phyloP scores from a whole-genome alignment of 2,113 vertebrate species.

The Muntiacus reevesi region DNA sequence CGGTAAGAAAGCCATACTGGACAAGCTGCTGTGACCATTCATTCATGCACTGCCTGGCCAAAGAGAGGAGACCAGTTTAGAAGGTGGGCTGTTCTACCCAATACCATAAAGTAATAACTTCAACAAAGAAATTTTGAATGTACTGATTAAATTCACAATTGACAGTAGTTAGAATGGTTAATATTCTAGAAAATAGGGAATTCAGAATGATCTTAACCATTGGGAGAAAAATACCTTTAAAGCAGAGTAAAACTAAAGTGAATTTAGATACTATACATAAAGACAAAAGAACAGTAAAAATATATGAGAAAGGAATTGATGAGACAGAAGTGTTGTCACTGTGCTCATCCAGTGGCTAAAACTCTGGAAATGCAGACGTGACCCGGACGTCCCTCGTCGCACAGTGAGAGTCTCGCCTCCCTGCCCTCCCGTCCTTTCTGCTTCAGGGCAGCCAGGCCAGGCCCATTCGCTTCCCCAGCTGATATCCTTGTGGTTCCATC shows the following conservation, averaged over 20 bases:
- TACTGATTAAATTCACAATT: not conserved
- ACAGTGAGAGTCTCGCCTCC: not conserved
- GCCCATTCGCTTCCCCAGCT: not conserved
- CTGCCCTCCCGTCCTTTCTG: not conserved
- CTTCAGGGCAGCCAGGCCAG: not conserved
- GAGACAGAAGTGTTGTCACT: not conserved
- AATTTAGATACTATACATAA: not conserved
- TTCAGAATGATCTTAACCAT: not conserved
- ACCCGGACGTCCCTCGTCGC: too few species aligned
- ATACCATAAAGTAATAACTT: not conserved
- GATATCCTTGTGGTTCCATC: not conserved
- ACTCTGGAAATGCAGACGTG: not conserved
- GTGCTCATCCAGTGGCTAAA: not conserved
- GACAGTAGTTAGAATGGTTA: not conserved
- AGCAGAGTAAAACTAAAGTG: not conserved
- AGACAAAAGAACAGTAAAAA: not conserved
- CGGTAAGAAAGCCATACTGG: not conserved
- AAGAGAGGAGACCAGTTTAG: not conserved
- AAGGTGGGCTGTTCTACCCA: not conserved
- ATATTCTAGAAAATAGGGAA: not conserved
- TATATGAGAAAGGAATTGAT: not conserved
- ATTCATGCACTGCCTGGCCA: not conserved
- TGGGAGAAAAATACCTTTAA: not conserved
- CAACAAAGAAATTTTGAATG: not conserved
- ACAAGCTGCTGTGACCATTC: not conserved